Conservation (phyloP, 2,113 vertebrate genomes). For the Monarcha castaneiventris region DNA sequence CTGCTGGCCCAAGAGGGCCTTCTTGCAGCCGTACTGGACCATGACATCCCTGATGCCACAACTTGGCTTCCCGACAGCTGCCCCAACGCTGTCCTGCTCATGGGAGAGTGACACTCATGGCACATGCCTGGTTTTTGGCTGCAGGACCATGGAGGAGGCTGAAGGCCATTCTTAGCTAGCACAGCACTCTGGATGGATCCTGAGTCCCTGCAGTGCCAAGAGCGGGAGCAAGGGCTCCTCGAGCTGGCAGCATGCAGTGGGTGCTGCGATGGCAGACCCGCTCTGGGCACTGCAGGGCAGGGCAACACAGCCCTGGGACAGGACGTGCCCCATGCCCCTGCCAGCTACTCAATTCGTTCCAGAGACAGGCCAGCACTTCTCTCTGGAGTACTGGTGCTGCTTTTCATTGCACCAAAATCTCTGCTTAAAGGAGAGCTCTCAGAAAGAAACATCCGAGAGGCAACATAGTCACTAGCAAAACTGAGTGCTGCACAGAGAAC, state of each 20-base stretch:
- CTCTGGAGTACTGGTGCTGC: not conserved
- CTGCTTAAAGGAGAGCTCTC: not conserved
- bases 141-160: not conserved
- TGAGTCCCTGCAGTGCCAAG: not conserved
- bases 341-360: not conserved
- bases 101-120: rapidly evolving
- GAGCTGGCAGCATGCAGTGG: not conserved
- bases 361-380: not conserved
- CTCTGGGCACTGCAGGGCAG: not conserved
- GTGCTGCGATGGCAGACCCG: not conserved
- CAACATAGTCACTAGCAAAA: not conserved
- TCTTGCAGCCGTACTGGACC: rapidly evolving
- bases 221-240: rapidly evolving
- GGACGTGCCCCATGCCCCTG: not conserved
- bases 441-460: not conserved
- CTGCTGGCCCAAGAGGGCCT: not conserved
- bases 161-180: rapidly evolving
- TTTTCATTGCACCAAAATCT: not conserved
- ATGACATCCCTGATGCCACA: rapidly evolving
- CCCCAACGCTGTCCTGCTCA: rapidly evolving
- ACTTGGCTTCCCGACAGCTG: not conserved
- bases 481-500: not conserved
- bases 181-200: not conserved
- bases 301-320: not conserved
- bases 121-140: not conserved